Base-by-base conservation (phyloP, 2,888 invertebrate species). In the Xanthorhoe spadicearia region DNA sequence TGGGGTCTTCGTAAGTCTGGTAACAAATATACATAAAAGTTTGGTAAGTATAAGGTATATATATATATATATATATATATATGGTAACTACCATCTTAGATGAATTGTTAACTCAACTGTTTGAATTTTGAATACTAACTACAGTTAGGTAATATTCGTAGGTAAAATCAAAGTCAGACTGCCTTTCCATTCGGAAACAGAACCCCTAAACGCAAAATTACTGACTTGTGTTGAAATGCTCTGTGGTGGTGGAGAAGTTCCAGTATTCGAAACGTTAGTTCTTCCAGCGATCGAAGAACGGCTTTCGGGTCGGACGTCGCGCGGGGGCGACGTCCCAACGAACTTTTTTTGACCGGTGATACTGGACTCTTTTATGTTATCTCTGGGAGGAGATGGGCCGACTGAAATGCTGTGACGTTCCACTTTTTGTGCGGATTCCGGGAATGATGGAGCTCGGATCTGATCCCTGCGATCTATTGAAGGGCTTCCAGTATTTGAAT, bases 211-310 rank as follows among this genome's bases (percentile, higher is more conserved):
- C n/a, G n/a, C n/a, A n/a, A n/a, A n/a, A n/a, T 23, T 23, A 23
- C 23, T 23, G 82, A 96, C 97, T 95, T 98, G 97, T 23, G 97
- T 98, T 28, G 97, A 97, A 80, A 97, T 97, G 82, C 93, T 97
- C 86, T 97, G 97, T 2, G 97, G 97, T 38, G 97, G 97, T 51
- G 97, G 97, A 38, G 97, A 97, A 38, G 97, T 97, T 66, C 96
- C 97, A 56, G 96, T 96, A 65, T 96, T 96, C 1, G 91, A 88
- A 5, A 89, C 85, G 38, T 80, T 86, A 61, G 83, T 79, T 66
- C 82, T 85, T 59, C 72, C 78, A 18, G 80, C 76, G 66, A 77
- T 71, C n/a, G 85, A 77, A 48, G 80, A 73, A 55, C 81, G 77
- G 56, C 70, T 77, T 13, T 85, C 83, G 73, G 65, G 59, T 64